Base-by-base conservation (phyloP, 2,797 vertebrate genomes). In the Pseudocheirus occidentalis region DNA sequence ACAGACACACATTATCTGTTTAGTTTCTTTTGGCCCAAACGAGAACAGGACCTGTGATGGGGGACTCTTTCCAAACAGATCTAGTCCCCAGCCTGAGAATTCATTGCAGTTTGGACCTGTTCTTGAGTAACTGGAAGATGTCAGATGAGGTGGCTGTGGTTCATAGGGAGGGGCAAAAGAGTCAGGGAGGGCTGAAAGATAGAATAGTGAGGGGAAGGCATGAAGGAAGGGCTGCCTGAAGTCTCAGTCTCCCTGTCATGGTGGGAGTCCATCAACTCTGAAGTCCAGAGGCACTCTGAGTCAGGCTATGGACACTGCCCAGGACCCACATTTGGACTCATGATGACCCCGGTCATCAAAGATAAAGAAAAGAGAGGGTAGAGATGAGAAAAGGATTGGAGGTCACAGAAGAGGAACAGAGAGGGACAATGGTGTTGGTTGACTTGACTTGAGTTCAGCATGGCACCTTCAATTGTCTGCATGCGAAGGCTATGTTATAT, bases 21-120 rank as follows among this genome's bases (percentile, higher is more conserved):
- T 28, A 10, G 90, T 95, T 95, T 91, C 55, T 52, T 93, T 90
- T 92, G 92, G 95, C 62, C 58, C 55, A 0, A 55, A 27, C 58
- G 54, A 93, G 46, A 55, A n/a, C 16, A 55, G n/a, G 11, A 52
- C n/a, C 40, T 29, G 55, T 55, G 66, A 56, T 55, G 90, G n/a
- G 81, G 55, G 6, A 6, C 28, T 91, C 56, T 5, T 90, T 91
- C 95, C 55, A 87, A 92, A 13, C 95, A 55, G 66, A 50, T 55
- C 58, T 89, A 66, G 55, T 73, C 91, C 52, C 46, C 90, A 62
- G 40, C 10, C 54, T 90, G 9, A 29, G 27, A 11, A 90, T 95
- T 46, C 54, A 93, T 89, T 81, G 54, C 57, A 46, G 52, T 46
- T 46, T 81, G 92, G 58, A 90, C 66, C 53, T 66, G 29, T 6